Evolutionary conservation across 2,113 vertebrate species (phyloP), one percentile per base, ranked within the genome.

Genomic region (Ondatra zibethicus): DNA sequence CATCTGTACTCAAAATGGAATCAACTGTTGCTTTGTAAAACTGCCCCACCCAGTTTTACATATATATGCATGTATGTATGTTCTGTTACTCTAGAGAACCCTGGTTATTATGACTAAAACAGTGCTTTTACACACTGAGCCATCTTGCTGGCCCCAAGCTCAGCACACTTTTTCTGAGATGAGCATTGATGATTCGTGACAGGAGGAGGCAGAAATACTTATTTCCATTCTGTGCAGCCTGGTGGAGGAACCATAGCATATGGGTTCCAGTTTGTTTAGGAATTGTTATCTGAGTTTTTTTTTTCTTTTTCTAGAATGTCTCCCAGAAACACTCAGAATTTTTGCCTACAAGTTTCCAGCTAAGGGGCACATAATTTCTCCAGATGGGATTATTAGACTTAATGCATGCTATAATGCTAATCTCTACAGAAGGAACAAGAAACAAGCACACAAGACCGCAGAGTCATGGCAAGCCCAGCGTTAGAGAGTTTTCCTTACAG

Each of bases 401-500:
- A 85, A 70, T 21, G 11, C 52, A 16, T n/a, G 45, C 7, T 68
- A 27, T 11, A 50, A 27, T 8, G 7, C 31, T 78, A 36, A 21
- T 96, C 3, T 87, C 9, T 45, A n/a, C 4, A 84, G 33, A 93
- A 65, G 21, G 70, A 39, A 27, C 58, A 84, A 93, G 75, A 93
- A 73, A 84, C 0, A 88, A 27, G 39, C 13, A 61, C 4, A 65
- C 8, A 87, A 50, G 27, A 21, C 45, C n/a, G 65, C 31, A 39
- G 63, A 63, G 73, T 50, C 31, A 55, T 68, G 73, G 81, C 87
- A 88, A 92, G n/a, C 39, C 1, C 19, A 50, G 47, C 66, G 89
- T 95, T 88, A 86, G n/a, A 97, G 58, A 33, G 10, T 33, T 33
- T 97, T 93, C 87, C 99, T 99, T 99, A 99, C 99, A 99, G 98